phyloP scores from a whole-genome alignment of 2,113 vertebrate genomes.

The Leiothrix lutea region DNA sequence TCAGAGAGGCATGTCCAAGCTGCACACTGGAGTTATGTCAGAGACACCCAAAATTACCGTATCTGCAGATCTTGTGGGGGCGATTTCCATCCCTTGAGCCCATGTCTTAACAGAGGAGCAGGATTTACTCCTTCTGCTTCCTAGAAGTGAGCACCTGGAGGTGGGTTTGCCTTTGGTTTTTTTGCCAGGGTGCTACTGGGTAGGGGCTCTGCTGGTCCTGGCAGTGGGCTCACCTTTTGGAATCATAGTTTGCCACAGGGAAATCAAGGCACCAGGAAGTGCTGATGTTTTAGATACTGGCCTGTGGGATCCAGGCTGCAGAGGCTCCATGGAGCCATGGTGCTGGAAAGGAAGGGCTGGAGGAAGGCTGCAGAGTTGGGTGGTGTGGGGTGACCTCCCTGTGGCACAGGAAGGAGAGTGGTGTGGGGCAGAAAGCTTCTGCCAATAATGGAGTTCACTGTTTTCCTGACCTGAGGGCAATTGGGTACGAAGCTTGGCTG shows the following conservation, averaged over 20 bases:
- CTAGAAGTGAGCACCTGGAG: not conserved
- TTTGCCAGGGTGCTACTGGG: not conserved
- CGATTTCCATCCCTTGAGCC: not conserved
- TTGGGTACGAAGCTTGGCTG: constrained; percentile 41
- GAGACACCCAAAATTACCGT: not conserved
- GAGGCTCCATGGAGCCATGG: not conserved
- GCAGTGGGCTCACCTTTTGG: not conserved
- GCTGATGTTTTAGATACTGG: not conserved
- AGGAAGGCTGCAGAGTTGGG: not conserved
- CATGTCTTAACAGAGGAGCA: not conserved
- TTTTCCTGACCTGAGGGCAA: constrained; percentile 61
- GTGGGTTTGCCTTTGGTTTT: not conserved
- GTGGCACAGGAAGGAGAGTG: constrained; percentile 1
- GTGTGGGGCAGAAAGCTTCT: constrained; percentile 13
- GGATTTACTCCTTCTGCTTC: not conserved
- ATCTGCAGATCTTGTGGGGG: not conserved
- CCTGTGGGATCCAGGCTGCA: not conserved
- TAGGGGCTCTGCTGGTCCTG: not conserved
- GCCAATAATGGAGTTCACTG: constrained; percentile 37
- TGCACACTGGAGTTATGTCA: not conserved
- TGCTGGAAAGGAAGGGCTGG: not conserved
- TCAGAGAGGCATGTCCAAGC: not conserved
- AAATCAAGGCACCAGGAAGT: not conserved
- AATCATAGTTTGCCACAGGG: accelerated
- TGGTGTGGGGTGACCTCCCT: not conserved